Conservation (phyloP, 2,888 invertebrate genomes). For the Dicyrtomina minuta region DNA sequence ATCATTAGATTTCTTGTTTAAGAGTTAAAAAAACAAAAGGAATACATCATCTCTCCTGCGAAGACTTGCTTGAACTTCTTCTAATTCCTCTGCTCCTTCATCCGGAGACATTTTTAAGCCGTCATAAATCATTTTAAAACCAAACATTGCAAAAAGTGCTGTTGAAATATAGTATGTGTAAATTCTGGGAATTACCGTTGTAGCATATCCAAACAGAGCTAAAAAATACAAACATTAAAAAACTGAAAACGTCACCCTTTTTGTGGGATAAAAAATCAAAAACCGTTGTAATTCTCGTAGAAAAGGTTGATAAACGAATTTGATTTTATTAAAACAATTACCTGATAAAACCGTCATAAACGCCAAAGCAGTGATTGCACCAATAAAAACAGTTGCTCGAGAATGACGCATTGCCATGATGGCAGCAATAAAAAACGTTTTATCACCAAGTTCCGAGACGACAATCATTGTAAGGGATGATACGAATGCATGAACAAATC, state of each 20-base stretch:
- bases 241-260: too few relatives aligned
- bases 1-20: constrained; percentile 60
- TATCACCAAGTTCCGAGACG: constrained; percentile 68
- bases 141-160: constrained; percentile 91
- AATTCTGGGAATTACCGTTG: constrained; percentile 86
- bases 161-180: constrained; percentile 96
- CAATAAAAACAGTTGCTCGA: constrained; percentile 83
- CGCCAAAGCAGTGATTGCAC: constrained; percentile 87
- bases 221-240: too few relatives aligned
- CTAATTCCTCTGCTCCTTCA: constrained; percentile 93
- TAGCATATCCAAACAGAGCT: constrained; percentile 92
- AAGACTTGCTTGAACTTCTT: constrained; percentile 93
- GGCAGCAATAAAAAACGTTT: constrained; percentile 94
- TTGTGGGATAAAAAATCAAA: too few relatives aligned
- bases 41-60: constrained; percentile 87
- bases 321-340: constrained; percentile 56
- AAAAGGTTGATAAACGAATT: too few relatives aligned
- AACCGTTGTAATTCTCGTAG: too few relatives aligned
- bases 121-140: constrained; percentile 96
- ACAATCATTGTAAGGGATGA: constrained; percentile 94
- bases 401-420: constrained; percentile 99
- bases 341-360: constrained; percentile 92
- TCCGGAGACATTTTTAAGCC: constrained; percentile 90
- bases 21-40: too few relatives aligned
- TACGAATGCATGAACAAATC: constrained; percentile 89